Evolutionary conservation across 2,888 invertebrate species (phyloP), one percentile per base, ranked within the genome.

Genomic region (Platynereis dumerilii): DNA sequence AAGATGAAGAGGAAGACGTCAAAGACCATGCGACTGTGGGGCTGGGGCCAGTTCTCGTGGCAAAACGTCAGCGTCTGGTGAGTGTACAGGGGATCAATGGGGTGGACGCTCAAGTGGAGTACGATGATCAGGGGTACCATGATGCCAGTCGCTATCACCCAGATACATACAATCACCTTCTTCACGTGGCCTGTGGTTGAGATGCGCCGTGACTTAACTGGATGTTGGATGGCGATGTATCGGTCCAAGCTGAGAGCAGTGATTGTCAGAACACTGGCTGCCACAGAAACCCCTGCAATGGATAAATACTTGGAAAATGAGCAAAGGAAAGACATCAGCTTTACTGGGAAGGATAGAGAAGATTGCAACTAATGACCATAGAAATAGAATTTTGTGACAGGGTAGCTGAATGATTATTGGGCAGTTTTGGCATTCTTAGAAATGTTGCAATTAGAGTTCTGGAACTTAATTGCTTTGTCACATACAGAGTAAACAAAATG

Each of bases 191-290:
- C 87, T 42, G 90, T 86, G 62, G 90, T 91, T 60, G 91, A 90
- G 80, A 90, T 87, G 80, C 90, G 88, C 42, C 91, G 88, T 71
- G 90, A 89, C 0, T 89, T 88, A 69, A 92, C 89, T 0, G 91
- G 91, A 78, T 90, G 90, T 29, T 90, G 88, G 78, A 92, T 91
- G 60, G 91, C 92, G 24, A 81, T 68, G 69, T 80, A 82, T 58
- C 92, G 87, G 83, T 92, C 92, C 65, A 92, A 87, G 5, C 91
- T 91, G 91, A 92, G 91, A 0, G 90, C 90, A 1, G 91, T 91
- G 75, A 92, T 91, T 1, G 92, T 92, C 80, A 92, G 91, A 42
- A 92, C 91, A 76, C 91, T 91, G 0, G 91, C 90, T 0, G 91
- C 90, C 1, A 91, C 91, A 12, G 91, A 89, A 7, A 78, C 76